phyloP scores from a whole-genome alignment of 2,797 vertebrate genomes.

The Rhinophrynus dorsalis region DNA sequence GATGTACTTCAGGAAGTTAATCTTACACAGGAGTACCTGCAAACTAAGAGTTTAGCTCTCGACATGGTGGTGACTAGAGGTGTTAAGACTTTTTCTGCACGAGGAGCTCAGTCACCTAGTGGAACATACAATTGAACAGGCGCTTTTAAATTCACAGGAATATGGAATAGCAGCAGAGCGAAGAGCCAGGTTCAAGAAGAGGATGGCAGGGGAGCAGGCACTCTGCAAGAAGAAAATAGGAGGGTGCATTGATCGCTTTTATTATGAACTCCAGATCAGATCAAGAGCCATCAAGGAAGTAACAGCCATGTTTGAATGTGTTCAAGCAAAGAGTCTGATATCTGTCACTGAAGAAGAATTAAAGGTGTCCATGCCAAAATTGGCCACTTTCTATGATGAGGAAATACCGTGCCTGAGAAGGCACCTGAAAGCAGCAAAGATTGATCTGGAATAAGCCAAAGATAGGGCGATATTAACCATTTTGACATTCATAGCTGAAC shows the following conservation, averaged over 20 bases:
- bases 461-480: no score
- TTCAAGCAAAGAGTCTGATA: no score
- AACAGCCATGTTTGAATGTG: no score
- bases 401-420: no score
- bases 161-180: not conserved
- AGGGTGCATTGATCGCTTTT: not conserved
- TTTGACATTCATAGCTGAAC: no score
- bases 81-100: not conserved
- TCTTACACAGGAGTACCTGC: constrained; percentile 4
- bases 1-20: no score
- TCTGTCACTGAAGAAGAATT: no score
- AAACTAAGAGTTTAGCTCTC: not conserved
- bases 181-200: no score
- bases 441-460: no score
- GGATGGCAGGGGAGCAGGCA: no score
- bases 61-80: not conserved
- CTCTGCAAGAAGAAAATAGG: not conserved
- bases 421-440: no score
- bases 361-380: not conserved
- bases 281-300: no score
- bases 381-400: not conserved
- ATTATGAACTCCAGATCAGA: not conserved
- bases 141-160: not conserved
- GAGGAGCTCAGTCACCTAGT: not conserved
- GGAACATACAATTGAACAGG: constrained; percentile 4